phyloP scores from a whole-genome alignment of 2,113 vertebrate species.

The Daboia siamensis region DNA sequence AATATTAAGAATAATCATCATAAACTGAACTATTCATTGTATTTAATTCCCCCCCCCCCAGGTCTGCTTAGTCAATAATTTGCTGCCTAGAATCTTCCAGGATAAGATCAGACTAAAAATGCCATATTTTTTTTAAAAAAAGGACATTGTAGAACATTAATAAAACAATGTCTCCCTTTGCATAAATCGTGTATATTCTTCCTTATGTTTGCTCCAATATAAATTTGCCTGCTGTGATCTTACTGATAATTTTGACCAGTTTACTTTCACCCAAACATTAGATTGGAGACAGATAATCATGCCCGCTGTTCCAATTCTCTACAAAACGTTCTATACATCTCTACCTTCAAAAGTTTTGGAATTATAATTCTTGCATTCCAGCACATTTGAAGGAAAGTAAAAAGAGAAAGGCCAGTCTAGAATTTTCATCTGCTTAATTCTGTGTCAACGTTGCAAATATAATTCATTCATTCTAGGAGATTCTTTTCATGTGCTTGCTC shows the following conservation, averaged over 20 bases:
- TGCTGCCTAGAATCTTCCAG: neutral
- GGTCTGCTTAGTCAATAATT: neutral
- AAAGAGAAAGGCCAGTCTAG: neutral
- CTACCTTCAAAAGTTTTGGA: neutral
- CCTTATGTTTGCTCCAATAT: neutral
- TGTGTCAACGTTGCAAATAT: neutral
- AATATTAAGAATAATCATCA: neutral
- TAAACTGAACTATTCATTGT: neutral
- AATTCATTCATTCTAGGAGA: neutral
- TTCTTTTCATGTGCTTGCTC: neutral
- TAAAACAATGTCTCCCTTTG: neutral
- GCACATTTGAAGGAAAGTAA: neutral
- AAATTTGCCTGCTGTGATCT: neutral
- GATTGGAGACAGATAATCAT: neutral
- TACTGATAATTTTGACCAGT: neutral
- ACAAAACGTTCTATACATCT: neutral
- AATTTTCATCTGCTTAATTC: neutral
- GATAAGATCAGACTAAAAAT: neutral
- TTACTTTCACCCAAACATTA: neutral
- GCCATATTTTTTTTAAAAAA: neutral
- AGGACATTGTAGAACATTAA: neutral
- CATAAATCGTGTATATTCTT: neutral
- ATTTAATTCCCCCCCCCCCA: neutral
- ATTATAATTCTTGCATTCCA: neutral
- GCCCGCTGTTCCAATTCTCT: neutral